Conservation (phyloP, 2,888 invertebrate species). For the Patella pellucida region DNA sequence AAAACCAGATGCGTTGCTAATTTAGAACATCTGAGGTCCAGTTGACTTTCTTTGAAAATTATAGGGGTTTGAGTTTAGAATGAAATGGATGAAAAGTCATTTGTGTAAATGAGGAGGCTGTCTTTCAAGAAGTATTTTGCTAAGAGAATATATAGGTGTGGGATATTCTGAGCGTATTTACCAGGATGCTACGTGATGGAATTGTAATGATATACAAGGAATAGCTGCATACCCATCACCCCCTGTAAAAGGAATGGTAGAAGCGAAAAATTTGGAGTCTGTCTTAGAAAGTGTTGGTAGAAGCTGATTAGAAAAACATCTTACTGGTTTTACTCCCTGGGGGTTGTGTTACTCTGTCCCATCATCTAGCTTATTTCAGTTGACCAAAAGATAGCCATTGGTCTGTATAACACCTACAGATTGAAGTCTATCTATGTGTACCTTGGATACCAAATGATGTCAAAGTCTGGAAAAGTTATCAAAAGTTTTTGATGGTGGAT, state of each 20-base stretch:
- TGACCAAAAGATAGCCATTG: conserved; percentile 2
- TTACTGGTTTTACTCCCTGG: neutral
- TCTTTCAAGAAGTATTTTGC: too few relatives aligned
- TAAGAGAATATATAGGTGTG: too few relatives aligned
- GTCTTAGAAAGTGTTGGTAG: conserved; percentile 9
- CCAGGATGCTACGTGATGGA: neutral
- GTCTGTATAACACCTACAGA: neutral
- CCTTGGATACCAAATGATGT: conserved; percentile 1
- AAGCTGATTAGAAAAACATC: conserved; percentile 8
- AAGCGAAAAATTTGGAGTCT: conserved; percentile 8
- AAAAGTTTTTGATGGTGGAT: neutral
- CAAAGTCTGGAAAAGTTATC: neutral
- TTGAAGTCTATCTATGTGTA: neutral
- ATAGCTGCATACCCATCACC: neutral
- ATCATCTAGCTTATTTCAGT: conserved; percentile 7
- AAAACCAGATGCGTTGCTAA: conserved; percentile 8
- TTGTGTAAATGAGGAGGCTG: too few relatives aligned
- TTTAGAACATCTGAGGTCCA: conserved; percentile 7
- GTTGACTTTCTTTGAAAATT: neutral
- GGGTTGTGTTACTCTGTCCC: conserved; percentile 5
- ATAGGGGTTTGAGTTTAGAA: neutral
- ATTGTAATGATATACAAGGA: neutral
- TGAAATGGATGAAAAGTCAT: too few relatives aligned
- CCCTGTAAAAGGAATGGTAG: neutral
- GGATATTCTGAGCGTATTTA: too few relatives aligned